A percentile compares a stretch with the other conserved stretches of the same genome.
These are phyloP conservation scores for Musca domestica DNA, from an alignment of 1,140 invertebrate species.

Conservation along the genomic window DNA sequence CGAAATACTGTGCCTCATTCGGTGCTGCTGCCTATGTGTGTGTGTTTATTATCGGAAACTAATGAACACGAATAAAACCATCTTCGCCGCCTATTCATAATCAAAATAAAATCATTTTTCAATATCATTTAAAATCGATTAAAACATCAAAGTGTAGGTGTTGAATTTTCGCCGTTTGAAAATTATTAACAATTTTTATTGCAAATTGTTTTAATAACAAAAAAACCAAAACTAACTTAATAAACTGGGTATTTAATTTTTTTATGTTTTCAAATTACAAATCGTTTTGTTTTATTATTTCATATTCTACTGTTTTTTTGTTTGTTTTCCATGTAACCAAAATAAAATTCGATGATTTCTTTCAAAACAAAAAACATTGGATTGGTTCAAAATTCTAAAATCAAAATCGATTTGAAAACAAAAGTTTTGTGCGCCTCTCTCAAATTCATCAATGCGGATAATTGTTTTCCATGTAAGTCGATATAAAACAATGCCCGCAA, in stretches of 20 bases:
- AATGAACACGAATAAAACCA: too few relatives aligned
- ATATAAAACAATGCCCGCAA: constrained; percentile 27
- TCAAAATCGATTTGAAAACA: background rate
- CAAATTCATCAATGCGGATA: constrained; percentile 49
- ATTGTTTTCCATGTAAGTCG: constrained; percentile 54
- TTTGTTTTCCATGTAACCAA: background rate
- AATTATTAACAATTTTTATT: background rate
- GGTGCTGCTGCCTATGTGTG: too few relatives aligned
- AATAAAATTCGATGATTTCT: constrained; percentile 1
- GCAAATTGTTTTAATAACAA: background rate
- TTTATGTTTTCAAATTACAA: constrained; percentile 22
- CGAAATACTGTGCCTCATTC: too few relatives aligned
- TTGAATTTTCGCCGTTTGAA: too few relatives aligned
- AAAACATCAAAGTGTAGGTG: too few relatives aligned
- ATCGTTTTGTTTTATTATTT: constrained; percentile 15
- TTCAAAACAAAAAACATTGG: background rate
- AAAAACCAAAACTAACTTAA: too few relatives aligned
- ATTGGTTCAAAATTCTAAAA: constrained; percentile 11
- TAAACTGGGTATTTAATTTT: too few relatives aligned
- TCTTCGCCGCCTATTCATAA: too few relatives aligned
- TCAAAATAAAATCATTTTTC: too few relatives aligned
- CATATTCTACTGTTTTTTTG: constrained; percentile 9
- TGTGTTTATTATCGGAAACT: too few relatives aligned
- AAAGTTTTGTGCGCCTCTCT: constrained; percentile 48
- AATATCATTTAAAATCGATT: too few relatives aligned